Evolutionary conservation across 1,140 invertebrate genomes (phyloP), one percentile per base, ranked within the genome.

Genomic region (Bombus sibiricus): DNA sequence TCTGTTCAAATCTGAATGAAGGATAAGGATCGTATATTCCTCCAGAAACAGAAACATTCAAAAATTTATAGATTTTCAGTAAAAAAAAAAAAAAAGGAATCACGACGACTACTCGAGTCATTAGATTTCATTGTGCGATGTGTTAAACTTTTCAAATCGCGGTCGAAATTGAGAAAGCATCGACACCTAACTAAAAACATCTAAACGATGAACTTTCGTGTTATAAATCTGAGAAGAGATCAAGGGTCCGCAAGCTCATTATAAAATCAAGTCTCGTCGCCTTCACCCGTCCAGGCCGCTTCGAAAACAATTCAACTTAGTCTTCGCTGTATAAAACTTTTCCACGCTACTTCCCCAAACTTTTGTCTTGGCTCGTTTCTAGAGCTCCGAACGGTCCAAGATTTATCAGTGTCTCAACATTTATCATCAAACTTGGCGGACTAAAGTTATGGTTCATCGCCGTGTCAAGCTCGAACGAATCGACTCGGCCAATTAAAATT

Each of bases 301-400:
- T 69, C 43, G 41, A 66, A 80, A 80, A 69, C 64, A 69, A 80
- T 80, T 47, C 62, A 80, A 80, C 78, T 69, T 64, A 37, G 28
- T n/a, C 75, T 12, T 9, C 12, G 18, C 64, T 43, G 43, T 69
- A 66, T 69, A 66, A 41, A 80, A 80, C 41, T 80, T 80, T 41
- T 8, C 41, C 32, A 37, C 28, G 6, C 53, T 22, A 3, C 32
- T 41, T 69, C 41, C 10, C 22, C 34, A 39, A 25, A 68, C 41
- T 47, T 80, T 66, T 34, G n/a, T 47, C 64, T 66, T 34, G n/a
- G 34, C 64, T 53, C 25, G 15, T 37, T 64, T 34, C n/a, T 22
- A 10, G 22, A 28, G 37, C 37, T 32, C 53, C 78, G 37, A 28
- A 39, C 34, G 28, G 6, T 41, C 57, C 22, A 53, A 68, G 77